A percentile compares a stretch with the other conserved stretches of the same genome.
phyloP scores from a whole-genome alignment of 1,140 invertebrate species.

The Drosophila murphyi region DNA sequence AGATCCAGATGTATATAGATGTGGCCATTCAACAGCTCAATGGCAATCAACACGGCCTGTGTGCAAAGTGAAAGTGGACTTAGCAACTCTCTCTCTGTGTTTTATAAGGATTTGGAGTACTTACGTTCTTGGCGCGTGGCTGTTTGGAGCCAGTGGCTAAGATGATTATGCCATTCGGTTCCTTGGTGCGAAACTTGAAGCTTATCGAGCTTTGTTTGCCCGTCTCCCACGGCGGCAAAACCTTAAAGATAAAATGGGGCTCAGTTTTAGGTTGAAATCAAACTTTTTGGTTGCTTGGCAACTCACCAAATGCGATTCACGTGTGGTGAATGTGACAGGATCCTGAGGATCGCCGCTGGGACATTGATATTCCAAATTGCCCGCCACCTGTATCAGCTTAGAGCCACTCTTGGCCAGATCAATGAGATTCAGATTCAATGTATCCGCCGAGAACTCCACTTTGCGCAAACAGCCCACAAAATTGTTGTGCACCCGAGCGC shows the following conservation, averaged over 20 bases:
- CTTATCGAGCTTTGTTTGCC: conserved; percentile 94
- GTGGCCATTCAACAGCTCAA: conserved; percentile 97
- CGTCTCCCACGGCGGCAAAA: conserved; percentile 94
- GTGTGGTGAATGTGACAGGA: conserved; percentile 95
- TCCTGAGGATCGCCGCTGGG: conserved; percentile 93
- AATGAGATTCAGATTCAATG: conserved; percentile 93
- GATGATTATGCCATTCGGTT: conserved; percentile 96
- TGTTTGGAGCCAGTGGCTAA: conserved; percentile 94
- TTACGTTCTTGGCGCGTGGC: conserved; percentile 87
- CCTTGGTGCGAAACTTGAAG: conserved; percentile 97
- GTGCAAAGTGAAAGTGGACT: conserved; percentile 5
- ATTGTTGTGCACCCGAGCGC: conserved; percentile 93
- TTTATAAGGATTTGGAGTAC: too few relatives aligned
- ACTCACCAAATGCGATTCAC: conserved; percentile 92
- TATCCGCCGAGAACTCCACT: conserved; percentile 96
- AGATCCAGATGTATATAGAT: conserved; percentile 96
- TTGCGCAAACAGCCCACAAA: conserved; percentile 98
- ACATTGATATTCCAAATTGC: conserved; percentile 95
- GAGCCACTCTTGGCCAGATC: conserved; percentile 94
- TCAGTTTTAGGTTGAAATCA: neutral
- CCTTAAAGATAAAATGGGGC: conserved; percentile 85
- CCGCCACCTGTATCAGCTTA: conserved; percentile 93
- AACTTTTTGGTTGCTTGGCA: conserved; percentile 84
- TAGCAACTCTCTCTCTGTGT: neutral
- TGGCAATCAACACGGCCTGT: conserved; percentile 95